Evolutionary conservation across 2,113 vertebrate genomes (phyloP).

Genomic region (Lathamus discolor): DNA sequence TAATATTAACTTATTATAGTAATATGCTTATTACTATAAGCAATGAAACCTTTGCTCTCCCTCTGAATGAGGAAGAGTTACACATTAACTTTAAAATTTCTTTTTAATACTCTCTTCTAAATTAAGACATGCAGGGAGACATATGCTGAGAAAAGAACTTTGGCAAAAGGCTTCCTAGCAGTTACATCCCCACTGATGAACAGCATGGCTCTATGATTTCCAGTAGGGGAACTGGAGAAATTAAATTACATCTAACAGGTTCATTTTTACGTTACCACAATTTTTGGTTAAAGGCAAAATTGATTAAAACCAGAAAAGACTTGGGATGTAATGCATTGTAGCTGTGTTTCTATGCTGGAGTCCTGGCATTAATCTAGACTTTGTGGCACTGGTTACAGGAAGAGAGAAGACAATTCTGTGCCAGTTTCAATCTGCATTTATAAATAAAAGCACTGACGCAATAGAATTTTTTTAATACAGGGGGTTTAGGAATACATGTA

Average conservation of each 20-base stretch:
- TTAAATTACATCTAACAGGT: slow-evolving; percentile 12
- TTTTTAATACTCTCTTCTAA: not conserved
- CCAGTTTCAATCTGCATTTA: not conserved
- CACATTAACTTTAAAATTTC: not conserved
- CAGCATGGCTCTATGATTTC: not conserved
- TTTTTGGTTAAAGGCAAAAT: slow-evolving; percentile 10
- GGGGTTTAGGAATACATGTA: not conserved
- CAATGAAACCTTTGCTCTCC: not conserved
- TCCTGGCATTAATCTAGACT: not conserved
- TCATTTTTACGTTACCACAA: not conserved
- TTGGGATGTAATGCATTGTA: not conserved
- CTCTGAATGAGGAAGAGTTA: not conserved
- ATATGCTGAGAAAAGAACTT: not conserved
- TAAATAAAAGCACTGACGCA: not conserved
- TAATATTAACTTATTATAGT: too few relatives aligned
- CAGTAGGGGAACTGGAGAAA: not conserved
- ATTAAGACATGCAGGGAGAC: not conserved
- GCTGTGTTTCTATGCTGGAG: not conserved
- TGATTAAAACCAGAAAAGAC: slow-evolving; percentile 13
- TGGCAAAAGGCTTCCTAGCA: not conserved
- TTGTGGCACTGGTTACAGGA: not conserved
- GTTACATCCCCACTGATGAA: not conserved
- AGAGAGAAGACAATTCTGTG: not conserved
- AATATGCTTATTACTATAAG: too few relatives aligned
- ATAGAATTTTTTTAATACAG: not conserved